Evolutionary conservation across 2,888 invertebrate genomes (phyloP).

Genomic region (Teleiodes luculella): DNA sequence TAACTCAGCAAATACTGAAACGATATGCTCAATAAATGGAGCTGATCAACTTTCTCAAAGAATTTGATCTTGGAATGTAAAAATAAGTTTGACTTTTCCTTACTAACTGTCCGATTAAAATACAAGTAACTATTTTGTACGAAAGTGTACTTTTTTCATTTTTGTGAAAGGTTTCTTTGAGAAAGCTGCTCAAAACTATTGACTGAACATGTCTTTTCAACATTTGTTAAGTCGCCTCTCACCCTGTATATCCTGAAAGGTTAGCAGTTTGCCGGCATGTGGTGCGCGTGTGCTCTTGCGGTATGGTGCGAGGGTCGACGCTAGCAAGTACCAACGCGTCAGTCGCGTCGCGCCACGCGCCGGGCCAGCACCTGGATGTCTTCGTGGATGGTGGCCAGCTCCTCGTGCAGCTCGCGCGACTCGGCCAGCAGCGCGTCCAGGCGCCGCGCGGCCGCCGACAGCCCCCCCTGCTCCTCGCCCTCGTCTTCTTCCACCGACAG

Average conservation of each 20-base stretch:
- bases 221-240: no score
- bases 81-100: no score
- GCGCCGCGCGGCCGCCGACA: constrained; percentile 57
- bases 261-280: not conserved
- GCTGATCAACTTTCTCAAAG: no score
- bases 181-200: no score
- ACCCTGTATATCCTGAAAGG: not conserved
- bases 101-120: no score
- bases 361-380: constrained; percentile 77
- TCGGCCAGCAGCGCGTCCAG: constrained; percentile 68
- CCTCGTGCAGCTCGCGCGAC: constrained; percentile 64
- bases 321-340: constrained; percentile 66
- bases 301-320: constrained; percentile 29
- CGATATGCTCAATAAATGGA: not conserved
- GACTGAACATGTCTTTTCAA: no score
- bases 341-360: constrained; percentile 61
- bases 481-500: constrained; percentile 69
- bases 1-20: not conserved
- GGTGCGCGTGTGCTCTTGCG: not conserved
- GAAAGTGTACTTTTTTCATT: no score
- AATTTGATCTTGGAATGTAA: no score
- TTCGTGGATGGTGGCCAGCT: constrained; percentile 68
- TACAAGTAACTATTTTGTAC: no score
- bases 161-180: no score
- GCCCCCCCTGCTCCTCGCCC: constrained; percentile 41